Base-by-base conservation (phyloP, 2,888 invertebrate species). In the Tipula helvola region DNA sequence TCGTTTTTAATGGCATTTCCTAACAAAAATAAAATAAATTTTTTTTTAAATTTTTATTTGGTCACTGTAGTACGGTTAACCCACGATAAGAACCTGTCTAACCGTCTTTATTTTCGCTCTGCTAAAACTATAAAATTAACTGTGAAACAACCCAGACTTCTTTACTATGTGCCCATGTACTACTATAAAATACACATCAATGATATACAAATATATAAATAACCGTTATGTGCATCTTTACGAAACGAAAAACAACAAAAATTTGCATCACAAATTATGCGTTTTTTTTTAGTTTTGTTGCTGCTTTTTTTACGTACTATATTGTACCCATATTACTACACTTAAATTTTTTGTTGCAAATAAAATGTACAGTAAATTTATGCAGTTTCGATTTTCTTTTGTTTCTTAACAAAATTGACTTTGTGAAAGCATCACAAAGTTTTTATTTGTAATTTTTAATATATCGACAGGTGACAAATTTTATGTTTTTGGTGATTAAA, bases 201-300 rank as follows among this genome's bases (percentile, higher is more conserved):
- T 71, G 71, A 71, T 52, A 52, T 16, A 52, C 4, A 52, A 52
- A 52, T 71, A 71, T 71, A 71, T 71, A 71, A 71, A 71, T 71
- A 71, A 71, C 71, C 71, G 71, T 71, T 71, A 71, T 71, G 71
- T 71, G 71, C 71, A 71, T 71, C 71, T 71, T 71, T 71, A 71
- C 71, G 71, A 71, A 71, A 71, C 71, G 28, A 71, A 71, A 71
- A 71, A 71, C 10, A 71, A 71, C 28, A 71, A 18, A 71, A 71
- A 71, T 71, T 71, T 71, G 71, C 71, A 71, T 71, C 71, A 71
- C 28, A 71, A 71, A 71, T 71, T 71, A 71, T 71, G 71, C 71
- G 71, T 71, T 71, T 7, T 28, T n/a, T 39, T 71, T 71, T 71
- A 18, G 71, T 28, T 71, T 71, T 71, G 8, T 28, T 71, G 28